Base-by-base conservation (phyloP, 1,140 invertebrate species). In the Ceratitis capitata region DNA sequence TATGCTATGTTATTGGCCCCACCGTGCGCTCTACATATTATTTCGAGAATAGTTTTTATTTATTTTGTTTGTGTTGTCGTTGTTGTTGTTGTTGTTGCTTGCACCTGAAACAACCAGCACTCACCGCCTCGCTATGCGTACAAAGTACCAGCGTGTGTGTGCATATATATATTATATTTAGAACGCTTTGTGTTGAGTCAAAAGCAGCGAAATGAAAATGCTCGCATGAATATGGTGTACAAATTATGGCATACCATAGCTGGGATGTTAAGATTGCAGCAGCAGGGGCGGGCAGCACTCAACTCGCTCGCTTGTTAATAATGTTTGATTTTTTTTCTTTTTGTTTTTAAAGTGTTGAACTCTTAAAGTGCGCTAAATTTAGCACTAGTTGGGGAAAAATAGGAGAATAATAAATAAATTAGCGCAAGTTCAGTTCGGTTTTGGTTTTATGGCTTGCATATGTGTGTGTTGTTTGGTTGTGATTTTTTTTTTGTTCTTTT, bases 321-420 rank as follows among this genome's bases (percentile, higher is more conserved):
- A 45, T 26, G 69, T 39, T 42, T n/a, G 69, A 5, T 39, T n/a
- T n/a, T n/a, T n/a, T n/a, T n/a, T n/a, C n/a, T n/a, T n/a, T n/a
- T n/a, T n/a, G n/a, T n/a, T n/a, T n/a, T n/a, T n/a, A n/a, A n/a
- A 56, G 51, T 9, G 23, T 19, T 78, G 69, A 78, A 78, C 39
- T 78, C 45, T 42, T 78, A 78, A 78, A 47, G 35, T 78, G 69
- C 69, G 39, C 69, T 78, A 78, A 78, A 78, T 78, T 78, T 78
- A 78, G 69, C 69, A 78, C 64, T 74, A 45, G 39, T 19, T 78
- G 69, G 39, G 69, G 69, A n/a, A n/a, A 78, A 42, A 45, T n/a
- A 9, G 19, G 3, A 42, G 45, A 78, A 78, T 78, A 69, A 45
- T 78, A 45, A 78, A 56, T 56, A 56, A n/a, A 42, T 45, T 14